phyloP scores from a whole-genome alignment of 2,113 vertebrate species.

The Halcyon malimbica region DNA sequence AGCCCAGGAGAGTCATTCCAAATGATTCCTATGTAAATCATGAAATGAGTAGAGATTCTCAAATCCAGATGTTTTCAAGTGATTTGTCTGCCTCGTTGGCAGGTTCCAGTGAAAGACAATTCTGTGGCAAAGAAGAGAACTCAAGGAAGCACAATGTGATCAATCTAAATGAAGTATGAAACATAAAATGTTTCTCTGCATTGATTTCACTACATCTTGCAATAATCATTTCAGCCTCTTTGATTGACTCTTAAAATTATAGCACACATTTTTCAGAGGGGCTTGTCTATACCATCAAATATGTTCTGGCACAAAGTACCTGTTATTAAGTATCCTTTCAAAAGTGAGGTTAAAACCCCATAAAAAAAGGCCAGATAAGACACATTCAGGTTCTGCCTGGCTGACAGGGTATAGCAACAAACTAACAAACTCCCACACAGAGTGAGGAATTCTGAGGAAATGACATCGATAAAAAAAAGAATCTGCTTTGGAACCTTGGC shows the following conservation, averaged over 20 bases:
- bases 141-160: background rate
- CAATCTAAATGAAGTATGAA: slow-evolving; percentile 36
- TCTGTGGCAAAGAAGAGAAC: background rate
- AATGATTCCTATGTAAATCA: background rate
- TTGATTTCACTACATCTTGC: slow-evolving; percentile 41
- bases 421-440: background rate
- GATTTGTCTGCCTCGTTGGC: background rate
- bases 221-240: slow-evolving; percentile 44
- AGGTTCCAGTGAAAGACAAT: background rate
- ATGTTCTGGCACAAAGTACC: background rate
- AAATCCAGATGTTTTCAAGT: background rate
- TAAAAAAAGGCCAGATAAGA: background rate
- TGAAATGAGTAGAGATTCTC: background rate
- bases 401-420: background rate
- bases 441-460: background rate
- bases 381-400: background rate
- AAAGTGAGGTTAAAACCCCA: background rate
- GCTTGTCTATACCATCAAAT: background rate
- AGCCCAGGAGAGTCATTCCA: background rate
- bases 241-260: slow-evolving; percentile 34
- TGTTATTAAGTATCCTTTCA: background rate
- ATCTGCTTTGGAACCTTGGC: background rate
- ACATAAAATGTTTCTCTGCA: slow-evolving; percentile 26
- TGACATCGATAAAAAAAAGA: background rate
- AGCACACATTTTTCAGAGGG: slow-evolving; percentile 24